A percentile compares a stretch with the other conserved stretches of the same genome.
These are phyloP conservation scores for Meloidogyne floridensis DNA, from an alignment of 1,140 invertebrate species.

Conservation along the genomic window DNA sequence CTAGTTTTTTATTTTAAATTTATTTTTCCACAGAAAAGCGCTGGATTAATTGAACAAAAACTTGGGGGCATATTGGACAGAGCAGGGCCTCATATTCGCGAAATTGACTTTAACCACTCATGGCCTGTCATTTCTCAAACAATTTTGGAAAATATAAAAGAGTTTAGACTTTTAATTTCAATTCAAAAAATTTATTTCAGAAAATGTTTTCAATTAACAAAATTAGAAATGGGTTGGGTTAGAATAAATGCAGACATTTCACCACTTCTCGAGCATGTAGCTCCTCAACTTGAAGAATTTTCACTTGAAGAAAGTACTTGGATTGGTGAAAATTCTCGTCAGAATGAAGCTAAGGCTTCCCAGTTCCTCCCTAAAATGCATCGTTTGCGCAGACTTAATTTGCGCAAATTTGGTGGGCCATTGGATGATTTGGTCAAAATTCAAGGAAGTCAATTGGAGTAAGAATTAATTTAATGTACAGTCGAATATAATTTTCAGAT, in stretches of 20 bases:
- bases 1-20: neutral
- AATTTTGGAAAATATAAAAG: conserved; percentile 31
- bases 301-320: conserved; percentile 42
- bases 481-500: neutral
- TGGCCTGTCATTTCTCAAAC: conserved; percentile 38
- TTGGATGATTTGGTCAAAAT: conserved; percentile 16
- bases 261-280: conserved; percentile 33
- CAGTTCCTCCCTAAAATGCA: conserved; percentile 11
- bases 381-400: conserved; percentile 6
- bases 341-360: neutral
- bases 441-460: conserved; percentile 16
- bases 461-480: neutral
- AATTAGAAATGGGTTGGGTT: conserved; percentile 36
- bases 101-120: conserved; percentile 32
- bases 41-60: conserved; percentile 21
- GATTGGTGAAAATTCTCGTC: conserved; percentile 2
- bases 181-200: conserved; percentile 19
- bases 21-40: conserved; percentile 25
- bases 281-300: conserved; percentile 35
- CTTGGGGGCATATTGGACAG: conserved; percentile 37
- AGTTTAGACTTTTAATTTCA: conserved; percentile 11
- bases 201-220: conserved; percentile 36
- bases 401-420: conserved; percentile 22
- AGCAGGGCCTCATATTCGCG: conserved; percentile 32
- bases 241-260: conserved; percentile 41